Evolutionary conservation across 2,113 vertebrate species (phyloP).

Genomic region (Gobiocypris rarus): DNA sequence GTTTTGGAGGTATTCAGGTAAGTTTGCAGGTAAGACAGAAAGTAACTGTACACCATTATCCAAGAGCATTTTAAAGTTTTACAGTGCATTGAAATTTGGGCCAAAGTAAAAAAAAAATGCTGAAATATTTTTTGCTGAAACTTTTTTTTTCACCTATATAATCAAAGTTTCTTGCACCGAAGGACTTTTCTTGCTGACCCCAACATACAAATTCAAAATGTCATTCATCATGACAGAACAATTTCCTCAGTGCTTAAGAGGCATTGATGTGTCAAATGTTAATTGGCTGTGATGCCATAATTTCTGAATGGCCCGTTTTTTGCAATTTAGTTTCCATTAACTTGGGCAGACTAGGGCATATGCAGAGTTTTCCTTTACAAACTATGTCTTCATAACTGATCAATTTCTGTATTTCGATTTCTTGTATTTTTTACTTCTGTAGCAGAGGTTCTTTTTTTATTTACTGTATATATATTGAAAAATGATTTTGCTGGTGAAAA

Average conservation of each 20-base stretch:
- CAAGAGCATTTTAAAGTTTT: neutral
- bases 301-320: neutral
- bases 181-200: neutral
- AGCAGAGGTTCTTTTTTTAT: too few relatives aligned
- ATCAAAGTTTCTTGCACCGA: neutral
- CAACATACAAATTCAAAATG: neutral
- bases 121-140: too few relatives aligned
- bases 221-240: too few relatives aligned
- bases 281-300: neutral
- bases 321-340: neutral
- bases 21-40: neutral
- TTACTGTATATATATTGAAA: too few relatives aligned
- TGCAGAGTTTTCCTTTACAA: neutral
- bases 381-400: neutral
- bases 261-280: neutral
- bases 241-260: too few relatives aligned
- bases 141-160: neutral
- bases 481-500: neutral
- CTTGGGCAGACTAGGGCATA: neutral
- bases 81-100: neutral
- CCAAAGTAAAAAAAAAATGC: neutral
- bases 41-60: neutral
- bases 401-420: neutral
- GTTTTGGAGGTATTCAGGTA: too few relatives aligned
- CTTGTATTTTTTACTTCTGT: too few relatives aligned